A percentile compares a stretch with the other conserved stretches of the same genome.
Evolutionary conservation across 2,888 invertebrate genomes (phyloP).

Genomic region (Drosophila putrida): DNA sequence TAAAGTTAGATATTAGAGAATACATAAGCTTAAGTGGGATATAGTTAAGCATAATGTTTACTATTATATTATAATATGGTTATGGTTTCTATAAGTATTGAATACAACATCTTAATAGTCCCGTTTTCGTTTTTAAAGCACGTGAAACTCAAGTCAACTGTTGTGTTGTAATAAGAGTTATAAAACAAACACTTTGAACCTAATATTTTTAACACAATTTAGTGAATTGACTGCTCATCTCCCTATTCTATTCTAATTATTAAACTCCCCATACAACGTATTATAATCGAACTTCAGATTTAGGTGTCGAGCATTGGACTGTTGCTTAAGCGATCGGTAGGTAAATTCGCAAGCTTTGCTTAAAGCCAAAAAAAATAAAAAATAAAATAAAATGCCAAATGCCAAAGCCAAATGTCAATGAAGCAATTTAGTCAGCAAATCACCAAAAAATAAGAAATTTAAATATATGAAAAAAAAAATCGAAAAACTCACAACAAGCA

Average conservation of each 20-base stretch:
- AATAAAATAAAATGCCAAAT: conserved; percentile 42
- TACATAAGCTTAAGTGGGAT: no score
- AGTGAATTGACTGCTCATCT: conserved; percentile 29
- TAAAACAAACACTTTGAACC: background rate
- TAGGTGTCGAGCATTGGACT: conserved; percentile 82
- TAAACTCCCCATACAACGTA: conserved; percentile 12
- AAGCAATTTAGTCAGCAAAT: conserved; percentile 33
- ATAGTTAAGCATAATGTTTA: no score
- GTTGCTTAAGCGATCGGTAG: conserved; percentile 81
- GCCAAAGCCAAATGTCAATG: conserved; percentile 42
- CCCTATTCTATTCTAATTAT: conserved; percentile 27
- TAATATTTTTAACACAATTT: background rate
- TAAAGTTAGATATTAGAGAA: no score
- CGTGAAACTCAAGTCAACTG: no score
- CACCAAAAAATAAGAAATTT: conserved; percentile 13
- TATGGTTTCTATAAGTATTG: no score
- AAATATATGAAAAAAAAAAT: conserved; percentile 6
- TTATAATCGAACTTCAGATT: conserved; percentile 74
- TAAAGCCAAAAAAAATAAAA: conserved; percentile 29
- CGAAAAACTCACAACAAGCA: conserved; percentile 19
- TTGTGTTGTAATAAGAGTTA: background rate
- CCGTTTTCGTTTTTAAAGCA: no score
- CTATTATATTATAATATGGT: no score
- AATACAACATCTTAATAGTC: no score
- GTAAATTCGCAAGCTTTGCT: conserved; percentile 72